A percentile compares a stretch with the other conserved stretches of the same genome.
Conservation (phyloP, 2,113 vertebrate genomes). For the Rutilus rutilus region DNA sequence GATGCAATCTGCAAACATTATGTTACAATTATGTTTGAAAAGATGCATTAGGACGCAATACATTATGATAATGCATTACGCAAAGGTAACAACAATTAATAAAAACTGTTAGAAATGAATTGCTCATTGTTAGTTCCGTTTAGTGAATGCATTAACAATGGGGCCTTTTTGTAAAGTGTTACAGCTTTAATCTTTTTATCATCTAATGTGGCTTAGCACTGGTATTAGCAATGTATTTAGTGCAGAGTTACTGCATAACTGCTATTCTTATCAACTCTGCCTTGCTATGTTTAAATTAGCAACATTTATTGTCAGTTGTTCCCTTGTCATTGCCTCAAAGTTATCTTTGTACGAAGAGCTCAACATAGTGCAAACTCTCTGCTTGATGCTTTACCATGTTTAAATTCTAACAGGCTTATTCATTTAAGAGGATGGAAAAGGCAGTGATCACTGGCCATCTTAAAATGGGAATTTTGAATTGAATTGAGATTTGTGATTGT, state of each 20-base stretch:
- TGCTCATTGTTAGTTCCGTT: no score
- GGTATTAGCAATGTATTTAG: slow-evolving; percentile 15
- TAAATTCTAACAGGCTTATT: not conserved
- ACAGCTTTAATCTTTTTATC: not conserved
- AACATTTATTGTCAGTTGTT: not conserved
- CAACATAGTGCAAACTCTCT: not conserved
- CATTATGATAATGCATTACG: no score
- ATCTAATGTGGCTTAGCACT: slow-evolving; percentile 11
- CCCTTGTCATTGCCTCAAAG: not conserved
- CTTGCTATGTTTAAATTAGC: slow-evolving; percentile 6
- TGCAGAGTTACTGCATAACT: not conserved
- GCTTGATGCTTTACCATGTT: not conserved
- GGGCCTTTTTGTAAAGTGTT: no score
- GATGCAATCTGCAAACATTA: no score
- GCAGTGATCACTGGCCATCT: not conserved
- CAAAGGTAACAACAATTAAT: no score
- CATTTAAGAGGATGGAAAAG: not conserved
- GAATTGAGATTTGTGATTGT: no score
- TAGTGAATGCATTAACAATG: no score
- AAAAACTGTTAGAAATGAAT: no score
- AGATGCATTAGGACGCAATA: no score
- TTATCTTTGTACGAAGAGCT: not conserved
- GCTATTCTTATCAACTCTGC: slow-evolving; percentile 18
- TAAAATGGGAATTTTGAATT: no score
- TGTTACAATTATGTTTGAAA: no score